These are phyloP conservation scores for Montipora efflorescens DNA, from an alignment of 64 coral and sea anemone species.

Conservation along the genomic window DNA sequence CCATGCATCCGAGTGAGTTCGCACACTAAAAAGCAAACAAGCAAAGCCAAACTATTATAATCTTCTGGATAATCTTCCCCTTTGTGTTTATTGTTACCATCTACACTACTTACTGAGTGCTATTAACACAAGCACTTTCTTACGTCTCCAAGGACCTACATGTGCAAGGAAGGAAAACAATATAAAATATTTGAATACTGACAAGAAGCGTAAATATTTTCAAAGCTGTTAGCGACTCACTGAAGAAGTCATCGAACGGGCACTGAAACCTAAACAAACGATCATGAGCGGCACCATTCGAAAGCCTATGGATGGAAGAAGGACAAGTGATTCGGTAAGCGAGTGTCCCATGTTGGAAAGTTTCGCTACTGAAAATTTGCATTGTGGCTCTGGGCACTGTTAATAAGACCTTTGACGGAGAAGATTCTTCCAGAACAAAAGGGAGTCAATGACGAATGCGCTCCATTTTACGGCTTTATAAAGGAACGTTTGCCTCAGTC, in stretches of 20 bases:
- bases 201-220: neutral
- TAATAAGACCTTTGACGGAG: no score
- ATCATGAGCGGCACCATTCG: neutral
- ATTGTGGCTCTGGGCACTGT: no score
- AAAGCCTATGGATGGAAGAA: neutral
- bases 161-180: slow-evolving; percentile 8
- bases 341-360: neutral
- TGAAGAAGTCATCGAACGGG: neutral
- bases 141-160: neutral
- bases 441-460: no score
- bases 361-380: no score
- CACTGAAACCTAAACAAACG: neutral
- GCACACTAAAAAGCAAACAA: neutral
- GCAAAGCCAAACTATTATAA: neutral
- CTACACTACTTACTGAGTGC: neutral
- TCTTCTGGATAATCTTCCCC: neutral
- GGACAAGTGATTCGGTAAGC: neutral
- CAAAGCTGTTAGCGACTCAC: neutral
- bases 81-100: neutral
- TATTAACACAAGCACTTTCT: neutral
- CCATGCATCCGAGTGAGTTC: no score
- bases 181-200: neutral
- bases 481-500: neutral
- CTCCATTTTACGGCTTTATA: no score
- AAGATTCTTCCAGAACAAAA: no score